Evolutionary conservation across 2,888 invertebrate genomes (phyloP).

Genomic region (Allacma fusca): DNA sequence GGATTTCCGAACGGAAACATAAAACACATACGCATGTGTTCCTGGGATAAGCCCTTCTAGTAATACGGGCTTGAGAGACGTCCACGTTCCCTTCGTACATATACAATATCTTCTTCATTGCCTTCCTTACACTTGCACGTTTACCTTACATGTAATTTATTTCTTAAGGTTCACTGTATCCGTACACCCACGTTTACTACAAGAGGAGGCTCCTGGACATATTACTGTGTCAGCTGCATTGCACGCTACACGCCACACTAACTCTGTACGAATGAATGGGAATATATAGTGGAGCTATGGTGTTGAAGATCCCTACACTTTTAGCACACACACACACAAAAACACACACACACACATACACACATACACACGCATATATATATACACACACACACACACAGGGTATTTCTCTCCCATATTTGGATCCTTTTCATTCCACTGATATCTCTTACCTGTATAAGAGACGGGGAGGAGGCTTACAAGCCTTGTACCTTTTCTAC

Average conservation of each 20-base stretch:
- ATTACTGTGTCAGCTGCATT: constrained; percentile 24
- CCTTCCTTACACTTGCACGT: not conserved
- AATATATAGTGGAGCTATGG: not conserved
- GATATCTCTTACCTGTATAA: too few species aligned
- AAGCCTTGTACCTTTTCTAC: not conserved
- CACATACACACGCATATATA: too few species aligned
- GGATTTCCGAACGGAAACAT: constrained; percentile 38
- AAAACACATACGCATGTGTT: constrained; percentile 17
- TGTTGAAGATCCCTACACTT: too few species aligned
- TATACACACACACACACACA: too few species aligned
- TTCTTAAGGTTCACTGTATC: too few species aligned
- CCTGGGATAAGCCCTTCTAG: not conserved
- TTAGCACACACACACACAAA: too few species aligned
- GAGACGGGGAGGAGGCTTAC: not conserved
- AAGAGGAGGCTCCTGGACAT: constrained; percentile 6
- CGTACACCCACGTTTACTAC: not conserved
- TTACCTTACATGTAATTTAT: not conserved
- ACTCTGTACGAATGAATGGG: constrained; percentile 1
- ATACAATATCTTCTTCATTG: too few species aligned
- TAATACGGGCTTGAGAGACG: not conserved
- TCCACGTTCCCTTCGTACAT: not conserved
- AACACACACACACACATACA: too few species aligned
- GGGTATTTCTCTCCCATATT: too few species aligned
- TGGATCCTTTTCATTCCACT: too few species aligned
- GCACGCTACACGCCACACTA: constrained; percentile 22